Evolutionary conservation across 2,113 vertebrate genomes (phyloP), one percentile per base, ranked within the genome.

Genomic region (Cyrtonyx montezumae): DNA sequence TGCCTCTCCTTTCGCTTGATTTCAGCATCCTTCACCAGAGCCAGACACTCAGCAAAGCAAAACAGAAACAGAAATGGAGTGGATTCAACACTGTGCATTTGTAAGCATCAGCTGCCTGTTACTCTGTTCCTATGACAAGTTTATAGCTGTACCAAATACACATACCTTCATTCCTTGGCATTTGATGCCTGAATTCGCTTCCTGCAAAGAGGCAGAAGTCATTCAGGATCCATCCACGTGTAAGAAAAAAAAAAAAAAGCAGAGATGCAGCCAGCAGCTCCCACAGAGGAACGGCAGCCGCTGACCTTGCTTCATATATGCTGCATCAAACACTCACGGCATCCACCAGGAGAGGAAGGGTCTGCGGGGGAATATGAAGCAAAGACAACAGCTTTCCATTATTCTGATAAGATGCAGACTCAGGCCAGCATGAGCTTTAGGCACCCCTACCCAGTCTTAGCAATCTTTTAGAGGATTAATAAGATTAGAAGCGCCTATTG

Each of bases 391-490:
- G 94, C 70, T 93, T 91, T 93, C 51, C 42, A 8, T 67, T 94
- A 69, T 82, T 93, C 45, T n/a, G 88, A 73, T 84, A 88, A 95
- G 84, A 88, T 6, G 32, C 55, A 88, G 88, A 88, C 84, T 59
- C 18, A 17, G 73, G 45, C 59, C 77, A 90, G 59, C 56, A 53
- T 73, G 79, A 86, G 82, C 70, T 93, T 96, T 87, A 59, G 68
- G 26, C 66, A 79, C 43, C 74, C 40, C 49, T 75, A 67, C 45
- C 88, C 84, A 65, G 45, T 46, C 73, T 63, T 61, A n/a, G 75
- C 83, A 90, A 85, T 96, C 95, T 96, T 95, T 94, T 76, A 96
- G 90, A 91, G 95, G 96, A 97, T 97, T 97, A 96, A 71, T 96
- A 88, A 93, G 94, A 97, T 97, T 96, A 96, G 94, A 86, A 91